These are phyloP conservation scores for Steinernema feltiae DNA, from an alignment of 1,140 invertebrate species.

Conservation along the genomic window DNA sequence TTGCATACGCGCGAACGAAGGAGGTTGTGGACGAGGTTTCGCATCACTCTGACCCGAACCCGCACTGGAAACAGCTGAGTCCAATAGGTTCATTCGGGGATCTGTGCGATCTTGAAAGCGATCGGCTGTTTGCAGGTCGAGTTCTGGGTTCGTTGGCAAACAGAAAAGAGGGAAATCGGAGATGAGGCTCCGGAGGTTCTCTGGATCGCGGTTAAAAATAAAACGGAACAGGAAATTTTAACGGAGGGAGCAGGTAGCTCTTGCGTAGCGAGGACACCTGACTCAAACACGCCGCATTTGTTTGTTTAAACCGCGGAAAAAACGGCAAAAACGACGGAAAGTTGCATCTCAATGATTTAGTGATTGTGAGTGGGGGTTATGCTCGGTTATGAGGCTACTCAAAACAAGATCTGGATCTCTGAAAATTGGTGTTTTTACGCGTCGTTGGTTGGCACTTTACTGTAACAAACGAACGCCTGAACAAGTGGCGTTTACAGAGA, in stretches of 20 bases:
- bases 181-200: background rate
- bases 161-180: background rate
- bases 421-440: too few species aligned
- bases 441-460: too few species aligned
- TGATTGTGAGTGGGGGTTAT: background rate
- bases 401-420: too few species aligned
- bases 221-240: background rate
- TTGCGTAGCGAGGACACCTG: background rate
- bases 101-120: background rate
- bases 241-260: background rate
- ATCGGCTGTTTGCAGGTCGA: background rate
- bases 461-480: too few species aligned
- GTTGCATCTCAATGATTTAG: background rate
- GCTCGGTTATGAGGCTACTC: too few species aligned
- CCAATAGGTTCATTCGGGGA: background rate
- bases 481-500: too few species aligned
- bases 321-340: slow-evolving; percentile 4
- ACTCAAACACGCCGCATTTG: background rate
- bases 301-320: slow-evolving; percentile 7
- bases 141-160: background rate
- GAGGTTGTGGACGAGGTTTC: background rate
- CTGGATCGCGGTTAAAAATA: slow-evolving; percentile 3
- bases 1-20: background rate
- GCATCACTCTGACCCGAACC: background rate
- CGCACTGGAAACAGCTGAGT: background rate